phyloP scores from a whole-genome alignment of 2,888 invertebrate genomes.

The Lymantria monacha region DNA sequence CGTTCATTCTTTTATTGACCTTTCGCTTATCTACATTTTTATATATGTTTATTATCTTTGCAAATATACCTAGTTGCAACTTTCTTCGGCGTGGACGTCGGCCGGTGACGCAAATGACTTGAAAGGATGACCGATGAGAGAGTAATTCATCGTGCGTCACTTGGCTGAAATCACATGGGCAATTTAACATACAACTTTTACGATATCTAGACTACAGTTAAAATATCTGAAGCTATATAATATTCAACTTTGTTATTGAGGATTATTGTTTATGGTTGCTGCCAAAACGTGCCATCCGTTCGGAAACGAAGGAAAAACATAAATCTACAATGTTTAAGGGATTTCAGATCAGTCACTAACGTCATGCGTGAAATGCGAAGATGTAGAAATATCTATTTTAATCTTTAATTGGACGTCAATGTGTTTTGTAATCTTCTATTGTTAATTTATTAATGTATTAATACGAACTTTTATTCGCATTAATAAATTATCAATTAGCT shows the following conservation, averaged over 20 bases:
- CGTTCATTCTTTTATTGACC: constrained; percentile 2
- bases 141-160: constrained; percentile 32
- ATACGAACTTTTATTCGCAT: too few relatives aligned
- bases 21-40: background rate
- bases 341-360: constrained; percentile 40
- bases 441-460: too few relatives aligned
- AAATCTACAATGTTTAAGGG: constrained; percentile 43
- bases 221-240: constrained; percentile 39
- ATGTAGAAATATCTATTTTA: background rate
- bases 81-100: constrained; percentile 17
- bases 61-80: constrained; percentile 5
- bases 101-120: constrained; percentile 19
- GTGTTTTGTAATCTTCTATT: too few relatives aligned
- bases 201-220: constrained; percentile 39
- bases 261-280: constrained; percentile 50
- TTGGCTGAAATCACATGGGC: constrained; percentile 24
- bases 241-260: constrained; percentile 58
- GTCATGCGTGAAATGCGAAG: constrained; percentile 28
- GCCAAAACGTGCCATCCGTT: constrained; percentile 68
- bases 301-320: constrained; percentile 55
- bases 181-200: constrained; percentile 31
- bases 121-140: constrained; percentile 21
- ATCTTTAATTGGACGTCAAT: too few relatives aligned
- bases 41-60: constrained; percentile 9
- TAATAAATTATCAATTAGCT: too few relatives aligned